These are phyloP conservation scores for Myiozetetes cayanensis DNA, from an alignment of 2,113 vertebrate genomes.

Conservation along the genomic window DNA sequence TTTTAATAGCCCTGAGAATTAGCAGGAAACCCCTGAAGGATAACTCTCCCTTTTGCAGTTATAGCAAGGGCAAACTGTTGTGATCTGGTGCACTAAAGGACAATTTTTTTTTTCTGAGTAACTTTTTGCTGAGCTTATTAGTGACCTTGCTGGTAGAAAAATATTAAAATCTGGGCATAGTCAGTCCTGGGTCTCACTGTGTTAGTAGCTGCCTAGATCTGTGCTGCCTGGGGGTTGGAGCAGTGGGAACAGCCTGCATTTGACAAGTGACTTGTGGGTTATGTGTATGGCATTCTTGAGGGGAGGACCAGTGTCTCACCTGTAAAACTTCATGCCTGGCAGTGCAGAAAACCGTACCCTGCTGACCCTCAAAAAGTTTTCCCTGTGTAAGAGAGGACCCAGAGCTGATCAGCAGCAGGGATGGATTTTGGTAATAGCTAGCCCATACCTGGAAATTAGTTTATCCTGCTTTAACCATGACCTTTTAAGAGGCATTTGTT, in stretches of 20 bases:
- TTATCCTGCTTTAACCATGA: not conserved
- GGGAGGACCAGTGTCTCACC: not conserved
- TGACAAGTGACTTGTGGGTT: not conserved
- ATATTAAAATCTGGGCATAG: not conserved
- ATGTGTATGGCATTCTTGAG: not conserved
- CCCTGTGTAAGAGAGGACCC: not conserved
- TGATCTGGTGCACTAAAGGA: not conserved
- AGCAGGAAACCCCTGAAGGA: not conserved
- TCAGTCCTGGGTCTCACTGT: fast-evolving
- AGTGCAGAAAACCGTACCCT: not conserved
- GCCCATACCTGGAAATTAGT: not conserved
- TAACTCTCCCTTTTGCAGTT: not conserved
- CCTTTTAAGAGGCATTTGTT: not conserved
- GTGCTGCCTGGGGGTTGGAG: not conserved
- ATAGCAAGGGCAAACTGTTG: not conserved
- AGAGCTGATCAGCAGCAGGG: not conserved
- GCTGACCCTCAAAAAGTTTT: not conserved
- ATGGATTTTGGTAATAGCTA: not conserved
- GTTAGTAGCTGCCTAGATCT: not conserved
- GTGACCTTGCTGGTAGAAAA: not conserved
- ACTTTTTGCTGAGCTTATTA: not conserved
- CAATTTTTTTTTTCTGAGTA: not conserved
- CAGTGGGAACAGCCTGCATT: not conserved
- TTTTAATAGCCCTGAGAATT: not conserved
- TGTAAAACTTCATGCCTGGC: not conserved